Evolutionary conservation across 2,888 invertebrate genomes (phyloP).

Genomic region (Rhamphomyia laevipes): DNA sequence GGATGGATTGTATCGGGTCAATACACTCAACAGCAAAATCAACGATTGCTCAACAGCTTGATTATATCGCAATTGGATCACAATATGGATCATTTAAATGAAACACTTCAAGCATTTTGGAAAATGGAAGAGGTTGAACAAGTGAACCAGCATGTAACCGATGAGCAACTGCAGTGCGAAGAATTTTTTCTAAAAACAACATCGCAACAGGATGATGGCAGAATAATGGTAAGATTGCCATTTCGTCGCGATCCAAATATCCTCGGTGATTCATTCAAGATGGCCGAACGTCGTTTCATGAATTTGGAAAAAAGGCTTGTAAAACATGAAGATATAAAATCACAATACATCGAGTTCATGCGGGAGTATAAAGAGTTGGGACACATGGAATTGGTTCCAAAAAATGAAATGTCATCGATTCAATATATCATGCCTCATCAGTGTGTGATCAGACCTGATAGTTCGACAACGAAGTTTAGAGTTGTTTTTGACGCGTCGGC

Average conservation of each 20-base stretch:
- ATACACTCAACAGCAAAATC: not conserved
- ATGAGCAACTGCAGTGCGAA: not conserved
- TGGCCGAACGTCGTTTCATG: not conserved
- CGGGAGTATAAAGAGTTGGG: not conserved
- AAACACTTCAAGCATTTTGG: not conserved
- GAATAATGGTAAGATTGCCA: not conserved
- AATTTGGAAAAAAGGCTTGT: too few relatives aligned
- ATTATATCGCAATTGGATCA: too few relatives aligned
- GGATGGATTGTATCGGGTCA: constrained; percentile 6
- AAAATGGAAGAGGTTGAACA: not conserved
- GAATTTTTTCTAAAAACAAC: not conserved
- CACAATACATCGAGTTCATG: not conserved
- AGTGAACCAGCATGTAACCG: not conserved
- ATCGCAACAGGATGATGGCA: not conserved
- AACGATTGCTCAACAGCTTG: not conserved
- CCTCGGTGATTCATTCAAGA: not conserved
- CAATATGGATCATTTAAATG: not conserved
- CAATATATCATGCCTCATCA: too few relatives aligned
- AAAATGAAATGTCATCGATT: too few relatives aligned
- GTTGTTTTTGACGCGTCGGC: too few relatives aligned
- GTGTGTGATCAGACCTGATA: too few relatives aligned
- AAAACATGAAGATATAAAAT: too few relatives aligned
- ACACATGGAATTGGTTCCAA: not conserved
- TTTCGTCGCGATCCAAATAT: not conserved
- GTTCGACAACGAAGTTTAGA: too few relatives aligned